These are phyloP conservation scores for Gymnorhina tibicen DNA, from an alignment of 2,113 vertebrate genomes.

Conservation along the genomic window DNA sequence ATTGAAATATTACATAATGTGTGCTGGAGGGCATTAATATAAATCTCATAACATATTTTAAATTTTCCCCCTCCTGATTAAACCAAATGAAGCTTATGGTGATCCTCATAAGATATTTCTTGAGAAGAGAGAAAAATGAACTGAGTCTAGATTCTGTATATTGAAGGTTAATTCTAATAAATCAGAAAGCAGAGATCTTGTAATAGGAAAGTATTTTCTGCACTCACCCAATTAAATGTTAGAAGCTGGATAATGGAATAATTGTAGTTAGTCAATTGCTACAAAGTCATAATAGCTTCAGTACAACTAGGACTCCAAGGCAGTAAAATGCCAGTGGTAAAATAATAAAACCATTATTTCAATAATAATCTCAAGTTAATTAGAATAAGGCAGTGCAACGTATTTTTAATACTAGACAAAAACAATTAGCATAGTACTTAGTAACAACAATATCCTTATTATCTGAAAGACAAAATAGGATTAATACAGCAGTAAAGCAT, in stretches of 20 bases:
- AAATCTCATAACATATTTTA: neutral
- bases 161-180: slow-evolving; percentile 42
- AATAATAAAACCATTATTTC: slow-evolving; percentile 65
- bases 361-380: slow-evolving; percentile 63
- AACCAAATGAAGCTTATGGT: neutral
- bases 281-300: slow-evolving; percentile 56
- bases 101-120: neutral
- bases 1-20: neutral
- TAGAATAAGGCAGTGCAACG: slow-evolving; percentile 32
- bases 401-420: slow-evolving; percentile 61
- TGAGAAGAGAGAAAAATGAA: neutral
- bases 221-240: slow-evolving; percentile 49
- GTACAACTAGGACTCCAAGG: slow-evolving; percentile 31
- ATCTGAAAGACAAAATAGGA: slow-evolving; percentile 54
- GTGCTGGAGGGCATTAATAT: slow-evolving; percentile 12
- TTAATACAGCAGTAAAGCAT: slow-evolving; percentile 23
- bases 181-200: slow-evolving; percentile 51
- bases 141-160: neutral
- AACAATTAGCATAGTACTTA: slow-evolving; percentile 56
- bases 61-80: neutral
- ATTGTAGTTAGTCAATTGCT: slow-evolving; percentile 63
- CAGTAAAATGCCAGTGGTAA: slow-evolving; percentile 50
- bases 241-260: slow-evolving; percentile 52
- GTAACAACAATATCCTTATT: slow-evolving; percentile 53
- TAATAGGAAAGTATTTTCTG: slow-evolving; percentile 24